Percentiles rank a stretch among this genome's conserved stretches.
Conservation (phyloP, 2,797 vertebrate species). For the Rhinoraja longicauda region DNA sequence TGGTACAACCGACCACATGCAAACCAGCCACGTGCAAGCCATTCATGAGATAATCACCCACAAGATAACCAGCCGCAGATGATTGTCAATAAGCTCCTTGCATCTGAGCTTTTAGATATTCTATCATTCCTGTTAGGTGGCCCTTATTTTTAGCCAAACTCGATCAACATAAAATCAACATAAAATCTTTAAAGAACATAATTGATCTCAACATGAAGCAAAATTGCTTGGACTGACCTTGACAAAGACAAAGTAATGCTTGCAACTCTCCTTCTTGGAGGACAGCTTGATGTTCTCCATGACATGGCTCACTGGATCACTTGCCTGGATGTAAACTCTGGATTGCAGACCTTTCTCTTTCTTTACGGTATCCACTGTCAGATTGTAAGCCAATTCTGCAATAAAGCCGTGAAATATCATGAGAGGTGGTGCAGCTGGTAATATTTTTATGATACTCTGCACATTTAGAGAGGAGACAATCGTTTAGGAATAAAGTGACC, state of each 20-base stretch:
- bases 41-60: no score
- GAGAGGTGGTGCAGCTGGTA: not conserved
- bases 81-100: no score
- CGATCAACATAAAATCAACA: not conserved
- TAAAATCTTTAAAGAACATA: not conserved
- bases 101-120: no score
- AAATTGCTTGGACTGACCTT: constrained; percentile 66
- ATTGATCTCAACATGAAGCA: not conserved
- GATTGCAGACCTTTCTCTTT: constrained; percentile 74
- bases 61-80: no score
- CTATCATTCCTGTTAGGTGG: not conserved
- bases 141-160: not conserved
- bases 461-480: not conserved
- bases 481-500: not conserved
- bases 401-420: not conserved
- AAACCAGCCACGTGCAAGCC: no score
- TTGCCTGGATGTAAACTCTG: constrained; percentile 77
- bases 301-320: constrained; percentile 72
- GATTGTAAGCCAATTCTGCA: constrained; percentile 79
- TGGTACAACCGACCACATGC: no score
- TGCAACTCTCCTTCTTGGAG: constrained; percentile 69
- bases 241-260: constrained; percentile 74
- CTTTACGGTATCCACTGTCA: constrained; percentile 84
- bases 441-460: not conserved
- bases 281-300: constrained; percentile 68